Percentiles rank a stretch among this genome's conserved stretches.
These are phyloP conservation scores for Seira ritae DNA, from an alignment of 2,888 invertebrate species.

Conservation along the genomic window DNA sequence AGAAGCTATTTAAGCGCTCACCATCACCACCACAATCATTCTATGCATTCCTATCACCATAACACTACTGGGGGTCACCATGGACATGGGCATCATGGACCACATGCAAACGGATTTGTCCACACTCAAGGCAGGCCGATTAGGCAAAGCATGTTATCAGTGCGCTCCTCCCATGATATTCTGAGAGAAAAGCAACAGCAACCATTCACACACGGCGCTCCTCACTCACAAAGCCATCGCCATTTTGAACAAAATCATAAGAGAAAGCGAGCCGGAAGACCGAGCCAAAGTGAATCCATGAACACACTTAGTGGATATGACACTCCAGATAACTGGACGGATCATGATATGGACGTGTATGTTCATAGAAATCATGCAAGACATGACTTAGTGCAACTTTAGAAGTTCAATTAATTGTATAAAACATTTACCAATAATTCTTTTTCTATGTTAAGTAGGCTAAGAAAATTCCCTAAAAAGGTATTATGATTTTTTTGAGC, in stretches of 20 bases:
- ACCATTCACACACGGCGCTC: constrained; percentile 48
- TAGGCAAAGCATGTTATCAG: constrained; percentile 69
- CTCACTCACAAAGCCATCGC: constrained; percentile 66
- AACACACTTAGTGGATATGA: constrained; percentile 82
- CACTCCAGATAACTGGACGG: constrained; percentile 92
- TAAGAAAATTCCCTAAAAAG: too few relatives aligned
- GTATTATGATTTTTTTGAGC: too few relatives aligned
- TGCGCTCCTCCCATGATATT: constrained; percentile 69
- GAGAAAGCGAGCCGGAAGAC: constrained; percentile 62
- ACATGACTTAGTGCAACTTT: constrained; percentile 83
- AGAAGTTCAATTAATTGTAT: constrained; percentile 37
- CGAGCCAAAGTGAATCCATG: constrained; percentile 72
- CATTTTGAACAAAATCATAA: constrained; percentile 71
- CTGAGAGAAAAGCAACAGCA: constrained; percentile 12
- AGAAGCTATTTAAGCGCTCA: constrained; percentile 70
- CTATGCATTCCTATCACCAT: constrained; percentile 63
- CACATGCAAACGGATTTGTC: constrained; percentile 43
- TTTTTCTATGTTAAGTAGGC: constrained; percentile 24
- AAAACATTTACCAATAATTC: not conserved
- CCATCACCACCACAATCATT: constrained; percentile 73
- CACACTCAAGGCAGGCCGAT: constrained; percentile 71
- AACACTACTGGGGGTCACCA: constrained; percentile 14
- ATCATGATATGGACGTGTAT: constrained; percentile 96
- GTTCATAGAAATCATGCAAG: constrained; percentile 89
- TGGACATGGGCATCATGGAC: constrained; percentile 35